A percentile compares a stretch with the other conserved stretches of the same genome.
phyloP scores from a whole-genome alignment of 2,797 vertebrate genomes.

The Cyprinella venusta region DNA sequence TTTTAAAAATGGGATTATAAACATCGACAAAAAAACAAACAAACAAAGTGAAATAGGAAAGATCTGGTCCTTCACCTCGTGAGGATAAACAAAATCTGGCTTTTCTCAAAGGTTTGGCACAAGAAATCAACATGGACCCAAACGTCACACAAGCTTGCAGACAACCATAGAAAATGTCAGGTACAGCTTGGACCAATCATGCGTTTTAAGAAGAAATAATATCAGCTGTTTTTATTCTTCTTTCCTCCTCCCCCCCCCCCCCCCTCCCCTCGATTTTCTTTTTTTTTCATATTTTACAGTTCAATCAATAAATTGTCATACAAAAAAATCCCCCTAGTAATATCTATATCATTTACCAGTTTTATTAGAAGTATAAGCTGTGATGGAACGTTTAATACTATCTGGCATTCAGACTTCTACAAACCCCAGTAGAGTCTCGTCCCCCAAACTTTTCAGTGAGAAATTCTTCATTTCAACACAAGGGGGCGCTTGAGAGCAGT shows the following conservation, averaged over 20 bases:
- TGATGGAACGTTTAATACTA: conserved; percentile 94
- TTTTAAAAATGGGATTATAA: conserved; percentile 98
- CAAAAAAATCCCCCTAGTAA: conserved; percentile 82
- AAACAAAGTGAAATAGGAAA: conserved; percentile 81
- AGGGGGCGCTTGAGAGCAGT: conserved; percentile 87
- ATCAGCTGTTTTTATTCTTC: conserved; percentile 77
- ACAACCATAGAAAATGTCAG: conserved; percentile 96
- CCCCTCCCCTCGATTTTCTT: conserved; percentile 64
- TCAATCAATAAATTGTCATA: conserved; percentile 93
- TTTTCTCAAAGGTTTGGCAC: conserved; percentile 94
- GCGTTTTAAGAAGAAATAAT: conserved; percentile 94
- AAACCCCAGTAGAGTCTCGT: conserved; percentile 82
- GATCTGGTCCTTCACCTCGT: conserved; percentile 89
- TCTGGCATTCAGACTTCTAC: conserved; percentile 91
- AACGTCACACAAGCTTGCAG: conserved; percentile 98
- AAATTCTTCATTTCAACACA: conserved; percentile 70
- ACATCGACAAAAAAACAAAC: conserved; percentile 80
- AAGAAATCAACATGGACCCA: conserved; percentile 95
- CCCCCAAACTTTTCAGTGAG: conserved; percentile 59
- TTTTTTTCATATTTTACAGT: conserved; percentile 86
- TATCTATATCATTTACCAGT: conserved; percentile 92
- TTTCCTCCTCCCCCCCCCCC: conserved; percentile 75
- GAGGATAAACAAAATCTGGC: conserved; percentile 92
- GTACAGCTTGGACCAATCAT: conserved; percentile 99
- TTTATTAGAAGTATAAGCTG: conserved; percentile 93